Evolutionary conservation across 1,140 invertebrate genomes (phyloP).

Genomic region (Temnothorax curvispinosus): DNA sequence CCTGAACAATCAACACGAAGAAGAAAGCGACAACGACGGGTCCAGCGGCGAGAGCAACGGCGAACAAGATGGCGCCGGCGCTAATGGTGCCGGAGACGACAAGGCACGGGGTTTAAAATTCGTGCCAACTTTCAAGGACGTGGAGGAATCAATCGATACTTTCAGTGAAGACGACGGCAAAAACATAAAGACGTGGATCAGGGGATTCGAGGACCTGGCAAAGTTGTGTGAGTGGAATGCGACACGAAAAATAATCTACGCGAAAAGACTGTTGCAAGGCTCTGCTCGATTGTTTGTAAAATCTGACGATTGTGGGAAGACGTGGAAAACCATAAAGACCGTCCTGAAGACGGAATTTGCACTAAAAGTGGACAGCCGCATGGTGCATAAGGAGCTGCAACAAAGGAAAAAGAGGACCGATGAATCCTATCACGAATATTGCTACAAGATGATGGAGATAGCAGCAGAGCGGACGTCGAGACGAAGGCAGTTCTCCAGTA

Average conservation of each 20-base stretch:
- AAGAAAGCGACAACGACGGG: background rate
- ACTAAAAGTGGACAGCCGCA: background rate
- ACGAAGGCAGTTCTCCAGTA: too few species aligned
- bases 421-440: slow-evolving; percentile 46
- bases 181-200: slow-evolving; percentile 13
- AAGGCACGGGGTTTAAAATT: background rate
- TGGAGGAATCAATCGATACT: slow-evolving; percentile 29
- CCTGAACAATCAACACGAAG: background rate
- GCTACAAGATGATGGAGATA: slow-evolving; percentile 27
- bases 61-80: background rate
- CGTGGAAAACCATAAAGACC: slow-evolving; percentile 1
- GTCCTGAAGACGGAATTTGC: slow-evolving; percentile 28
- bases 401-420: slow-evolving; percentile 25
- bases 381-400: slow-evolving; percentile 42
- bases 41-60: background rate
- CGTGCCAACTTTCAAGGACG: slow-evolving; percentile 38
- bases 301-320: background rate
- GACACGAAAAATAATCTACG: slow-evolving; percentile 25
- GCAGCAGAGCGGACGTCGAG: too few species aligned
- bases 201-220: slow-evolving; percentile 24
- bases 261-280: slow-evolving; percentile 23
- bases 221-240: slow-evolving; percentile 14
- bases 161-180: slow-evolving; percentile 29
- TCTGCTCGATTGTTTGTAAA: slow-evolving; percentile 41
- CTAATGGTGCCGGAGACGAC: background rate